These are phyloP conservation scores for Paragorgia papillata DNA, from an alignment of 92 coral and sea anemone genomes.

Conservation along the genomic window DNA sequence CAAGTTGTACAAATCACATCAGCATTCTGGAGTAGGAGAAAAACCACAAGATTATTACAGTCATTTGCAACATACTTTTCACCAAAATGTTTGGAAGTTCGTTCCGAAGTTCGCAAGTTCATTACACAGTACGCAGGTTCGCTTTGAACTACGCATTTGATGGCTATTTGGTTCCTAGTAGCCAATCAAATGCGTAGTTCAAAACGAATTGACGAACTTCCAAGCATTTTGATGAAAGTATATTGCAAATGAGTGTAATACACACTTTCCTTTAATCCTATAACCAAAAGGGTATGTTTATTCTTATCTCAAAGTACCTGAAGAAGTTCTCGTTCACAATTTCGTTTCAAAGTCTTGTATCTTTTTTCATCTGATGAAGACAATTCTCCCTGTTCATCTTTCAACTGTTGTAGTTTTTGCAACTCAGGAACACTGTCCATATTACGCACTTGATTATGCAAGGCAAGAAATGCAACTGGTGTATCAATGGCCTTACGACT, in stretches of 20 bases:
- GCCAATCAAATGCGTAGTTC: too few species aligned
- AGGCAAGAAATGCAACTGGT: conserved; percentile 95
- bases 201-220: too few species aligned
- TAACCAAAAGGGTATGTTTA: too few species aligned
- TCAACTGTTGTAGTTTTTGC: conserved; percentile 96
- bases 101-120: too few species aligned
- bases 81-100: too few species aligned
- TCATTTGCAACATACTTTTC: too few species aligned
- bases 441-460: conserved; percentile 98
- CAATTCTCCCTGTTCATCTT: conserved; percentile 97
- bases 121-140: too few species aligned
- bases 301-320: conserved; percentile 63
- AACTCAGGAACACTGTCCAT: conserved; percentile 99
- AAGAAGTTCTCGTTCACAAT: conserved; percentile 94
- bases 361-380: conserved; percentile 99
- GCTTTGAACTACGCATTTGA: too few species aligned
- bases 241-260: neutral
- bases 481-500: conserved; percentile 99
- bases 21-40: conserved; percentile 70
- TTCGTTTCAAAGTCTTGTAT: conserved; percentile 94
- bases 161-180: too few species aligned
- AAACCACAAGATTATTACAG: neutral
- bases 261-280: neutral
- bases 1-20: conserved; percentile 98
- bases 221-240: too few species aligned